Conservation (phyloP, 2,797 vertebrate species). For the Myiotriccus ornatus region DNA sequence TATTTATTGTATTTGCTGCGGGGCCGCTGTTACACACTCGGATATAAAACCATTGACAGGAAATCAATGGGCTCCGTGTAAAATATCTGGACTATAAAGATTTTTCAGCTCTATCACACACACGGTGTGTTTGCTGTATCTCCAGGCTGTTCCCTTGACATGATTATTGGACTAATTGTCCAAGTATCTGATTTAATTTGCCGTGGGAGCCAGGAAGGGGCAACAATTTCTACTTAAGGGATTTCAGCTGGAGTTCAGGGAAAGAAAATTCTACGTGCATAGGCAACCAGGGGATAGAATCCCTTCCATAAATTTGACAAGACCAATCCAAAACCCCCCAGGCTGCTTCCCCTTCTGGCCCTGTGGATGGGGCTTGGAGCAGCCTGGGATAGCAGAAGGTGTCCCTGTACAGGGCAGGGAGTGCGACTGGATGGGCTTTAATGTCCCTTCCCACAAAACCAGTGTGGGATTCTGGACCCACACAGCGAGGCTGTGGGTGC, state of each 20-base stretch:
- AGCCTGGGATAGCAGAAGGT: rapidly evolving
- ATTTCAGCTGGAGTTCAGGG: neutral
- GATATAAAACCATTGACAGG: conserved; percentile 55
- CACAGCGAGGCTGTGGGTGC: rapidly evolving
- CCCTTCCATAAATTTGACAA: neutral
- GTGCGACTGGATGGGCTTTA: rapidly evolving
- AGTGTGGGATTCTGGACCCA: rapidly evolving
- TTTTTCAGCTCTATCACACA: conserved; percentile 39
- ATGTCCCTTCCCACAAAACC: neutral
- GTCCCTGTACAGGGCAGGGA: neutral
- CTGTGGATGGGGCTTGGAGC: rapidly evolving
- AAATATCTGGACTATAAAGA: conserved; percentile 60
- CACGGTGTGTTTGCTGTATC: neutral
- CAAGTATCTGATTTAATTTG: conserved; percentile 42
- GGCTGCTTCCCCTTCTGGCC: neutral
- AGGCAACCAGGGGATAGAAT: neutral
- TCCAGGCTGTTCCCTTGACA: conserved; percentile 19
- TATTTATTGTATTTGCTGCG: conserved; percentile 66
- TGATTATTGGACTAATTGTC: conserved; percentile 35
- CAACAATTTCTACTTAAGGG: neutral
- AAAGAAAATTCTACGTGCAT: neutral
- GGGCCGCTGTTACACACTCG: conserved; percentile 36
- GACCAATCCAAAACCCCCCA: neutral
- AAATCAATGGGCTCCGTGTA: conserved; percentile 51
- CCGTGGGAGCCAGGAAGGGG: neutral